phyloP scores from a whole-genome alignment of 2,888 invertebrate species.

The Agrotis exclamationis region DNA sequence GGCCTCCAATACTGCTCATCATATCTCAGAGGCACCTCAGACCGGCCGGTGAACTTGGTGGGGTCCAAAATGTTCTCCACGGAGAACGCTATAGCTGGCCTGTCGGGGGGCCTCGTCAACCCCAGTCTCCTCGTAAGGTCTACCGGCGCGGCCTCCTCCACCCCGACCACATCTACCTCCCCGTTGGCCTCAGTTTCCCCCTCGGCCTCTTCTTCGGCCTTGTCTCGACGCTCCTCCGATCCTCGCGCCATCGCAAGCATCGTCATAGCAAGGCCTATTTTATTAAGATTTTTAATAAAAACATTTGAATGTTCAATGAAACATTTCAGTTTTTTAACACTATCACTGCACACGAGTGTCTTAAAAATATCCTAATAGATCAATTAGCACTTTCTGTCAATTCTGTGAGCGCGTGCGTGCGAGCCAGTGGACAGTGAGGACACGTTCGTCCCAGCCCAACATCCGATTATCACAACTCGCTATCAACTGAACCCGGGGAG shows the following conservation, averaged over 20 bases:
- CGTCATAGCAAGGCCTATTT: conserved; percentile 88
- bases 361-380: conserved; percentile 38
- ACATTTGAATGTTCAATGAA: conserved; percentile 47
- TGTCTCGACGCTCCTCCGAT: conserved; percentile 84
- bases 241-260: conserved; percentile 90
- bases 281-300: conserved; percentile 55
- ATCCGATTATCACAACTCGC: conserved; percentile 76
- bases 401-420: conserved; percentile 55
- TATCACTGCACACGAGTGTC: conserved; percentile 70
- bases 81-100: conserved; percentile 94
- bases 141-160: conserved; percentile 87
- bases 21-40: conserved; percentile 89
- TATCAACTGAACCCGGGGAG: conserved; percentile 77
- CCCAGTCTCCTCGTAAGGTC: conserved; percentile 89
- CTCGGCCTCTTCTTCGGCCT: conserved; percentile 78
- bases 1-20: conserved; percentile 91
- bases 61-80: conserved; percentile 98
- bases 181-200: conserved; percentile 82
- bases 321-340: conserved; percentile 64
- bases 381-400: conserved; percentile 54
- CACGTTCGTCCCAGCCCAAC: conserved; percentile 76
- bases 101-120: conserved; percentile 91
- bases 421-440: conserved; percentile 22
- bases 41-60: conserved; percentile 96
- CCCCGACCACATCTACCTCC: conserved; percentile 88